Conservation (phyloP, 2,888 invertebrate species). For the Callyntrura guangdongensis region DNA sequence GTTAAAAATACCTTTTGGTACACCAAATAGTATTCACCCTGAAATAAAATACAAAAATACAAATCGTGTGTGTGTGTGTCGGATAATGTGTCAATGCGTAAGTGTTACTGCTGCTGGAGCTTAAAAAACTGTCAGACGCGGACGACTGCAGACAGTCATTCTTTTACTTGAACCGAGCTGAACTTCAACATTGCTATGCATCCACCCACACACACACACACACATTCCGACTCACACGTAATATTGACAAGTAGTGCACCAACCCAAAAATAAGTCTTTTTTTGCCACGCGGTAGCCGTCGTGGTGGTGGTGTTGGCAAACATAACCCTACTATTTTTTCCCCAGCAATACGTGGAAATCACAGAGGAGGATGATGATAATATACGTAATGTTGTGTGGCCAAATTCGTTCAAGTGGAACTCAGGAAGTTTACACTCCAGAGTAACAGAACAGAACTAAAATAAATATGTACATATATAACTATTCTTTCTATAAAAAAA, state of each 20-base stretch:
- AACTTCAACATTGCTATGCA: conserved; percentile 48
- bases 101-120: conserved; percentile 18
- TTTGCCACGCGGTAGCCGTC: neutral
- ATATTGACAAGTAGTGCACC: neutral
- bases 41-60: conserved; percentile 8
- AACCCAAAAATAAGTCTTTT: neutral
- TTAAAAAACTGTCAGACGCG: conserved; percentile 10
- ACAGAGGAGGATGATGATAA: neutral
- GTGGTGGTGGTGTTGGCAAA: neutral
- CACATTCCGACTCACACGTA: conserved; percentile 22
- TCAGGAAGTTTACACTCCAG: conserved; percentile 71
- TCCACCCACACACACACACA: conserved; percentile 59
- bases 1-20: too few relatives aligned
- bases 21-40: too few relatives aligned
- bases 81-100: neutral
- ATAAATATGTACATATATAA: neutral
- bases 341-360: neutral
- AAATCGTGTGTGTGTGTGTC: neutral
- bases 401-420: conserved; percentile 34
- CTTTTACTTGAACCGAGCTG: conserved; percentile 13
- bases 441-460: conserved; percentile 8
- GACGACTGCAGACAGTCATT: conserved; percentile 3
- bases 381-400: neutral
- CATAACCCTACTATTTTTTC: neutral
- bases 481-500: neutral